Evolutionary conservation across 2,113 vertebrate genomes (phyloP).

Genomic region (Gobiocypris rarus): DNA sequence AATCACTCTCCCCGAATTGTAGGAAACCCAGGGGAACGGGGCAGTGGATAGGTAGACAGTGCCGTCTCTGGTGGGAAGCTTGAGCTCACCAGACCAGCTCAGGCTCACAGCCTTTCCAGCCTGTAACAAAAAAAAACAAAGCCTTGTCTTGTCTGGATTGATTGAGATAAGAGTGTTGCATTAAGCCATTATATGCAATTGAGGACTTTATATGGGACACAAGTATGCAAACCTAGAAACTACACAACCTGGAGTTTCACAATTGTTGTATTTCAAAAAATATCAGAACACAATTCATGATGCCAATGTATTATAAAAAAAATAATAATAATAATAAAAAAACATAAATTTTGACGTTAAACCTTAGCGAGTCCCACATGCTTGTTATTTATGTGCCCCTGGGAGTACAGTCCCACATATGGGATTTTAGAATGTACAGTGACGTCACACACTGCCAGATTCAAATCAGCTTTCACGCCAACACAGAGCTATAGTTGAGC

Average conservation of each 20-base stretch:
- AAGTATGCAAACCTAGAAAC: not conserved
- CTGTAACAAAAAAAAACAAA: not conserved
- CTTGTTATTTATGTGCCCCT: no score
- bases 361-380: no score
- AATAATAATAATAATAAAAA: no score
- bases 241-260: not conserved
- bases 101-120: constrained; percentile 14
- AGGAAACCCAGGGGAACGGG: constrained; percentile 19
- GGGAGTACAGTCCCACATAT: no score
- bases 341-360: no score
- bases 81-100: constrained; percentile 5
- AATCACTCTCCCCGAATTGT: constrained; percentile 47
- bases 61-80: constrained; percentile 10
- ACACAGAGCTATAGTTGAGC: no score
- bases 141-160: not conserved
- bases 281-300: not conserved
- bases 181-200: not conserved
- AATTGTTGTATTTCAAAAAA: not conserved
- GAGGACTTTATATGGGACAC: not conserved
- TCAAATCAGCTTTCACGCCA: no score
- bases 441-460: no score
- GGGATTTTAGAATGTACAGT: no score
- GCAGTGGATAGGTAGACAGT: not conserved
- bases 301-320: no score
- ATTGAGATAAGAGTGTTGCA: not conserved